Evolutionary conservation across 2,888 invertebrate genomes (phyloP).

Genomic region (Lordiphosa andalusiaca): DNA sequence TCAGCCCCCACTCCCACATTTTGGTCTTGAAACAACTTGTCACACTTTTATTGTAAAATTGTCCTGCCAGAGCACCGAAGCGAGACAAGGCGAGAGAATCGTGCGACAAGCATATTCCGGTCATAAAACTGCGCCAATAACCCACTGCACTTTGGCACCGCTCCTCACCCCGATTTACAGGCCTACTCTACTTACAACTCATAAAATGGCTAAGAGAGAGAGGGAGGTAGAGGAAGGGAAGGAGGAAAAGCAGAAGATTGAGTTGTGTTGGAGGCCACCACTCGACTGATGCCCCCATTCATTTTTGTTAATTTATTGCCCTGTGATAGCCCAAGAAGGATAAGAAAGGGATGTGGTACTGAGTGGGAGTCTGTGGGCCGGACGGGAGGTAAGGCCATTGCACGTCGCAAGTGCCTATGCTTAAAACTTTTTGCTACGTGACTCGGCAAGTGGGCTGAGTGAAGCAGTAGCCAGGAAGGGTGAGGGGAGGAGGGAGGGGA

Average conservation of each 20-base stretch:
- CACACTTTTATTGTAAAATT: constrained; percentile 63
- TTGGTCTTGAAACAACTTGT: constrained; percentile 48
- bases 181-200: constrained; percentile 47
- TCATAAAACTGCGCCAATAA: constrained; percentile 72
- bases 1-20: constrained; percentile 21
- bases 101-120: constrained; percentile 41
- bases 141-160: constrained; percentile 57
- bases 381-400: constrained; percentile 24
- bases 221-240: background rate
- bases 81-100: constrained; percentile 29
- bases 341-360: background rate
- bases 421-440: constrained; percentile 75
- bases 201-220: constrained; percentile 36
- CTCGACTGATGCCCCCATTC: constrained; percentile 51
- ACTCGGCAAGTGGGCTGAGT: constrained; percentile 59
- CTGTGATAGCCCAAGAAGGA: constrained; percentile 42
- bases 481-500: background rate
- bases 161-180: constrained; percentile 1
- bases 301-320: constrained; percentile 74
- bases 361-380: background rate
- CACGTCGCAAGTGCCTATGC: constrained; percentile 71
- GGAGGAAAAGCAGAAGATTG: constrained; percentile 23
- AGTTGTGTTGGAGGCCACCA: constrained; percentile 36
- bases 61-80: constrained; percentile 26
- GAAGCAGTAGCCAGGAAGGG: constrained; percentile 1